These are phyloP conservation scores for Panorpa germanica DNA, from an alignment of 2,888 invertebrate species.

Conservation along the genomic window DNA sequence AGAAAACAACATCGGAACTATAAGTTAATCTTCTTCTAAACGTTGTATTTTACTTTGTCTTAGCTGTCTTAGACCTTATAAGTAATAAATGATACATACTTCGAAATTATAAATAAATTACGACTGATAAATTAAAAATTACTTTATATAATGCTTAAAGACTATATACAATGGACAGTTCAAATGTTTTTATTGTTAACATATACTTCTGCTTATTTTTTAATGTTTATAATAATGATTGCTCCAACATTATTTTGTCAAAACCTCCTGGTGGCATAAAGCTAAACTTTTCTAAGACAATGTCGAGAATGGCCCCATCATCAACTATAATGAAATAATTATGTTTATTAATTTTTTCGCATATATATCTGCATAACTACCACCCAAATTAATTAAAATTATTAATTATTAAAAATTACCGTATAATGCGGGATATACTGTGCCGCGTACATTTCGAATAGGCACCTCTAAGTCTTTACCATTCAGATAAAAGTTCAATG, in stretches of 20 bases:
- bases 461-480: conserved; percentile 74
- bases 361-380: background rate
- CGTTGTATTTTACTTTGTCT: no score
- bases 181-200: no score
- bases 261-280: conserved; percentile 72
- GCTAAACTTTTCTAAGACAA: conserved; percentile 77
- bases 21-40: no score
- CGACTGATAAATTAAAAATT: no score
- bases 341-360: background rate
- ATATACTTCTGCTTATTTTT: conserved; percentile 7
- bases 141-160: no score
- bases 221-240: conserved; percentile 43
- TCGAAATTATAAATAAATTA: no score
- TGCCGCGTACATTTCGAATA: conserved; percentile 73
- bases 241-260: conserved; percentile 92
- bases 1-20: no score
- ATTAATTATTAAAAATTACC: conserved; percentile 36
- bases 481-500: conserved; percentile 86
- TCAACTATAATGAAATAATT: conserved; percentile 52
- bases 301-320: conserved; percentile 92
- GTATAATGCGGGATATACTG: conserved; percentile 81
- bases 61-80: no score
- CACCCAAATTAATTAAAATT: conserved; percentile 2
- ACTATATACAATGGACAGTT: no score
- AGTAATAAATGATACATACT: no score